Evolutionary conservation across 2,113 vertebrate genomes (phyloP).

Genomic region (Herpetotheres cachinnans): DNA sequence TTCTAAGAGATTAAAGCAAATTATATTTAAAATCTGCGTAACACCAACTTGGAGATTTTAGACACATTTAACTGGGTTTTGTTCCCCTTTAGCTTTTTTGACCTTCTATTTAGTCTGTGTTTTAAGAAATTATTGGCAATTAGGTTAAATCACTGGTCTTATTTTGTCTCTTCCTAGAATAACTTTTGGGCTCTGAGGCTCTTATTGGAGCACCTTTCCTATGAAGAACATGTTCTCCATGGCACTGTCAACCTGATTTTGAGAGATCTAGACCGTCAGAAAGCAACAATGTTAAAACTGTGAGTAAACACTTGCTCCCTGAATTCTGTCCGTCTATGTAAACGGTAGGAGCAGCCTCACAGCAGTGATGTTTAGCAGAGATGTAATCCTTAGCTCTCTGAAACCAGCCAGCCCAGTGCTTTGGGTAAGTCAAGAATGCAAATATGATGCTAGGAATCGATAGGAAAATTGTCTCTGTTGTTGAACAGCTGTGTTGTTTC

Average conservation of each 20-base stretch:
- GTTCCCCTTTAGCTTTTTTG: neutral
- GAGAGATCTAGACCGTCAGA: slow-evolving; percentile 23
- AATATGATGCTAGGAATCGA: neutral
- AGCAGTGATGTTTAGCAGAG: neutral
- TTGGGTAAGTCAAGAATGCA: neutral
- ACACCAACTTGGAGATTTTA: neutral
- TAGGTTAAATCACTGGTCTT: neutral
- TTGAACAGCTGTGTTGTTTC: neutral
- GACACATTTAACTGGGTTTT: rapidly evolving
- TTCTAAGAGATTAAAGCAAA: neutral
- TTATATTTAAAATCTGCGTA: neutral
- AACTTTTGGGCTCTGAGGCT: slow-evolving; percentile 68
- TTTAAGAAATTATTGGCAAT: neutral
- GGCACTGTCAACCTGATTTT: neutral
- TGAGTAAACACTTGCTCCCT: neutral
- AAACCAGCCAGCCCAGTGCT: neutral
- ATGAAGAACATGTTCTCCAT: neutral
- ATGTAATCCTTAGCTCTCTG: neutral
- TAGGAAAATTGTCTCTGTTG: neutral
- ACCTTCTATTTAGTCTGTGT: neutral
- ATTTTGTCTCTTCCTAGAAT: neutral
- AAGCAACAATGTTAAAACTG: neutral
- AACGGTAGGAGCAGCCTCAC: neutral
- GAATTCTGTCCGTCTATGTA: neutral
- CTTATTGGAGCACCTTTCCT: slow-evolving; percentile 31